Evolutionary conservation across 2,888 invertebrate species (phyloP), one percentile per base, ranked within the genome.

Genomic region (Dastarcus helophoroides): DNA sequence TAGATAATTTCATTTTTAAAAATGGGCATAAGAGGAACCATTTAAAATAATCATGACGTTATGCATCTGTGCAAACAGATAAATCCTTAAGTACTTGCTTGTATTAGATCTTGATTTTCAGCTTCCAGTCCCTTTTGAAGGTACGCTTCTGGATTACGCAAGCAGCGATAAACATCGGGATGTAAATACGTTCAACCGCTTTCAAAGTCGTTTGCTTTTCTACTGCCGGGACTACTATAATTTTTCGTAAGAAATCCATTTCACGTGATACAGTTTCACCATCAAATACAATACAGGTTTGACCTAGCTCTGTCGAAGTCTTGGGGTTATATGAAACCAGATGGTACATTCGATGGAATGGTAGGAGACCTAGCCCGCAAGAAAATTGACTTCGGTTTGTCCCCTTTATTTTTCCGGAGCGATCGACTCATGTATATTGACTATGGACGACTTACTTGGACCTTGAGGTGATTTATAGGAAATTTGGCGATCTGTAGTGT

Each of bases 371-470:
- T 56, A 12, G 45, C 49, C 22, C 36, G 37, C 11, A 40, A 39
- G 14, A 7, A 32, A 31, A 33, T 50, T 4, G 56, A 57, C 33
- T 52, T 56, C 33, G 52, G 54, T 12, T 36, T 42, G 11, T 54
- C 57, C 3, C 51, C 53, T 2, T 28, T 56, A 15, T 52, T 56
- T 33, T 45, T 53, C 4, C 46, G 52, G 35, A 32, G 35, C 5
- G 54, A 54, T 21, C 42, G 56, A 37, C 40, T 41, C 10, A 31
- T 42, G 14, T 42, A 50, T 14, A 43, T 57, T 13, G 48, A 47
- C 32, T 57, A 52, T 31, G 54, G 55, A 11, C 38, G 52, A 35
- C 44, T 44, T 32, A 52, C 54, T 13, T 57, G 54, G 53, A 44
- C 41, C 14, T 42, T 56, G 28, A 42, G 46, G 56, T 56, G 35